Percentiles rank a stretch among this genome's conserved stretches.
Conservation (phyloP, 2,113 vertebrate species). For the Colius striatus region DNA sequence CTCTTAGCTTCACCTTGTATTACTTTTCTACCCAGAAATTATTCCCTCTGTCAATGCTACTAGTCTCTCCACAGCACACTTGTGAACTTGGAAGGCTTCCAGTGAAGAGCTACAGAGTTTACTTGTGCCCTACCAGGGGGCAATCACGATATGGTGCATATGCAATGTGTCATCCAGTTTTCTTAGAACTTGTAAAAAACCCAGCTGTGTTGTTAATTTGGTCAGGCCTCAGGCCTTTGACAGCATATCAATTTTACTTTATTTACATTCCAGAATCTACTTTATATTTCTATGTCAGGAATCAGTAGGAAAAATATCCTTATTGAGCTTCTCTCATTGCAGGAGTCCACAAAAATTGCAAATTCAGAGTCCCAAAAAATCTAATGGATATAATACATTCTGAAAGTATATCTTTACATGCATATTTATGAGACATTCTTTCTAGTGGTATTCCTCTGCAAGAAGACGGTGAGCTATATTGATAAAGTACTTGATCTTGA, state of each 20-base stretch:
- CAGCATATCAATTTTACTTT: constrained; percentile 1
- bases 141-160: constrained; percentile 1
- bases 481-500: constrained; percentile 6
- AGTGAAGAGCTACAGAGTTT: neutral
- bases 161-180: neutral
- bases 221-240: neutral
- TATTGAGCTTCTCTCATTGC: neutral
- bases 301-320: neutral
- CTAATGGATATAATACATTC: neutral
- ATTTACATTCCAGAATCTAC: neutral
- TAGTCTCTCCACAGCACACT: neutral
- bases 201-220: constrained; percentile 30
- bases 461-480: neutral
- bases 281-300: neutral
- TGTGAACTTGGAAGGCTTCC: neutral
- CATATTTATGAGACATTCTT: neutral
- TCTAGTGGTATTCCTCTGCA: neutral
- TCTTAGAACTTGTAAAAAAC: constrained; percentile 2
- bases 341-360: neutral
- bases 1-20: neutral
- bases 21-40: neutral
- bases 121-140: neutral
- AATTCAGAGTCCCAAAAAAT: neutral
- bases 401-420: neutral
- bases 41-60: neutral